Conservation (phyloP, 2,797 vertebrate species). For the Oreochromis mossambicus region DNA sequence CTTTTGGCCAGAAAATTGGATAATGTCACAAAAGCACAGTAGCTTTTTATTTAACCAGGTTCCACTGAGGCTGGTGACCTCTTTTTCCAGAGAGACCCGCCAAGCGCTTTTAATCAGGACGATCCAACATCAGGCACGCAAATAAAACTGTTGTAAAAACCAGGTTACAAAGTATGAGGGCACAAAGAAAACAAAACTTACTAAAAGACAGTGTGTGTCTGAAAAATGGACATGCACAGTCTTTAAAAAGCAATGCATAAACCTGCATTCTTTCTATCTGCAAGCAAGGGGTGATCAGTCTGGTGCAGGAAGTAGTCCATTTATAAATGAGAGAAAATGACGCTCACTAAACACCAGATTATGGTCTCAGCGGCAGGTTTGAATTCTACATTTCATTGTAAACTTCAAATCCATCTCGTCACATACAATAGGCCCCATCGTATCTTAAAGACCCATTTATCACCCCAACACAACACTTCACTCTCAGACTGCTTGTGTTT, state of each 20-base stretch:
- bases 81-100: background rate
- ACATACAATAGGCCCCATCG: background rate
- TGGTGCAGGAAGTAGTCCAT: background rate
- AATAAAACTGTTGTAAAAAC: background rate
- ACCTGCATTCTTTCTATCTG: background rate
- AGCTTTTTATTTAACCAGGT: background rate
- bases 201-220: background rate
- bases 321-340: background rate
- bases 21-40: background rate
- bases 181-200: background rate
- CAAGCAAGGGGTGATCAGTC: background rate
- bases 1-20: background rate
- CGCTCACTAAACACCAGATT: background rate
- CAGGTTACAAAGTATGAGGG: fast-evolving
- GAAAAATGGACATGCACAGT: background rate
- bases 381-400: background rate
- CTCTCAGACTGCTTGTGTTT: background rate
- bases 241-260: background rate
- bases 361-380: background rate
- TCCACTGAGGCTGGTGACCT: background rate
- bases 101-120: background rate
- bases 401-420: background rate
- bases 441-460: background rate
- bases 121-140: background rate
- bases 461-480: background rate